A percentile compares a stretch with the other conserved stretches of the same genome.
Conservation (phyloP, 92 coral and sea anemone genomes). For the Phenganax subtilis region DNA sequence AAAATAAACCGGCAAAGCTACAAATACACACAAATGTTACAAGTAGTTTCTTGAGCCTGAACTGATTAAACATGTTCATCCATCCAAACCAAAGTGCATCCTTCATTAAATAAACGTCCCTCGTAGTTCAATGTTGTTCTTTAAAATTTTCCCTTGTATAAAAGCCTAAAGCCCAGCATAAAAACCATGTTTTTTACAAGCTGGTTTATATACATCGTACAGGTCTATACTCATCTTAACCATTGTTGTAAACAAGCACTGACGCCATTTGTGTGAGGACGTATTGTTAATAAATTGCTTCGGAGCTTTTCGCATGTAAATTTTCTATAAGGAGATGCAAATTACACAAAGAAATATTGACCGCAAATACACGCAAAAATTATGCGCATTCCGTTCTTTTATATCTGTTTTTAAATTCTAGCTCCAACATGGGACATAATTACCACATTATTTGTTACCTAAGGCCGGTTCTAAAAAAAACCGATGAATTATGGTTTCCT, state of each 20-base stretch:
- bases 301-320: slow-evolving; percentile 36
- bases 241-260: slow-evolving; percentile 3
- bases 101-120: not conserved
- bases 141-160: not conserved
- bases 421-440: not conserved
- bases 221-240: slow-evolving; percentile 16
- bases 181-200: not conserved
- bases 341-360: slow-evolving; percentile 17
- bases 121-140: not conserved
- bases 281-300: not conserved
- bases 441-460: not conserved
- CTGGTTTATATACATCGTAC: not conserved
- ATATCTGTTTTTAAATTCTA: not conserved
- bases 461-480: not conserved
- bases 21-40: slow-evolving; percentile 5
- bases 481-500: not conserved
- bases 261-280: slow-evolving; percentile 3
- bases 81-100: not conserved
- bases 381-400: not conserved
- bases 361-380: slow-evolving; percentile 19
- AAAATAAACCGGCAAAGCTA: slow-evolving; percentile 27
- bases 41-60: not conserved
- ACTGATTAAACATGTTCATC: not conserved
- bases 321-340: slow-evolving; percentile 31
- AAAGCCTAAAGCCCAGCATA: not conserved